phyloP scores from a whole-genome alignment of 2,888 invertebrate species.

The Latrodectus hesperus region DNA sequence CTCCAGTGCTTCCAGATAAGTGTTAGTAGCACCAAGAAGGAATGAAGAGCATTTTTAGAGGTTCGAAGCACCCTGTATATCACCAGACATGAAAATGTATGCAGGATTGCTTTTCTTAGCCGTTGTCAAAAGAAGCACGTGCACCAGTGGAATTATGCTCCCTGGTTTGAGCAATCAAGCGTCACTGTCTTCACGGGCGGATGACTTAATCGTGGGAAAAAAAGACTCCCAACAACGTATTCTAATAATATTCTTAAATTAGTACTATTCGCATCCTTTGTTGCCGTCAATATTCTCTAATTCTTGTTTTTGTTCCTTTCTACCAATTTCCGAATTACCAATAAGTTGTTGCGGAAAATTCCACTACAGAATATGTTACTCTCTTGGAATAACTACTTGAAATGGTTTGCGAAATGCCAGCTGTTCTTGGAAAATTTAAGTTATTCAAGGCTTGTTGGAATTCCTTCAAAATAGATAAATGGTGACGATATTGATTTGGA shows the following conservation, averaged over 20 bases:
- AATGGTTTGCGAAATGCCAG: too few species aligned
- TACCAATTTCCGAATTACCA: conserved; percentile 11
- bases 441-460: too few species aligned
- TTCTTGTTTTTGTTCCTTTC: conserved; percentile 34
- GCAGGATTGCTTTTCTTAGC: conserved; percentile 28
- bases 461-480: too few species aligned
- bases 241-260: conserved; percentile 41
- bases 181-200: conserved; percentile 26
- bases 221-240: conserved; percentile 19
- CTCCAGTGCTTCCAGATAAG: conserved; percentile 39
- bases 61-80: conserved; percentile 8
- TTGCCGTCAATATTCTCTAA: conserved; percentile 28
- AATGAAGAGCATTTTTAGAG: conserved; percentile 39
- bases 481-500: too few species aligned
- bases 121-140: conserved; percentile 60
- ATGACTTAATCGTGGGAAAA: conserved; percentile 58
- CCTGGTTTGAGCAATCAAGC: conserved; percentile 58
- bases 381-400: too few species aligned
- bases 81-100: conserved; percentile 10
- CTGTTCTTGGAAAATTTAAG: too few species aligned
- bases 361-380: too few species aligned
- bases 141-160: conserved; percentile 57
- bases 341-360: too few species aligned
- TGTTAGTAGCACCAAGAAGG: conserved; percentile 46
- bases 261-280: conserved; percentile 34